Percentiles rank a stretch among this genome's conserved stretches.
Evolutionary conservation across 2,113 vertebrate species (phyloP).

Genomic region (Noturus placidus): DNA sequence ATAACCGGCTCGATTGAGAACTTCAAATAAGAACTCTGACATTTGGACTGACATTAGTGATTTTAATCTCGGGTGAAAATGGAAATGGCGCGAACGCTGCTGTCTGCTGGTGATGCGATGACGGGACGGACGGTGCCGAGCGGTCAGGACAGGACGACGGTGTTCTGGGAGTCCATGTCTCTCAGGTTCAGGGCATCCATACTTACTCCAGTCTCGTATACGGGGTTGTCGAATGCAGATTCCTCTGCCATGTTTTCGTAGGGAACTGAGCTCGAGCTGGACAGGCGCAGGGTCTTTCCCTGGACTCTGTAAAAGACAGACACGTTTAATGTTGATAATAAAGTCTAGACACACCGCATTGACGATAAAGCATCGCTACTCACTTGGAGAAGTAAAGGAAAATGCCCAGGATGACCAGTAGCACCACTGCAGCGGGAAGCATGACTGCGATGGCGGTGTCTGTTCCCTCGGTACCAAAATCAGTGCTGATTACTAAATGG

Average conservation of each 20-base stretch:
- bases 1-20: not conserved
- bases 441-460: slow-evolving; percentile 85
- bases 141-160: slow-evolving; percentile 73
- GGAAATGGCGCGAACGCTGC: slow-evolving; percentile 29
- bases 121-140: slow-evolving; percentile 17
- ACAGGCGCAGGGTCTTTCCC: slow-evolving; percentile 82
- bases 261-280: slow-evolving; percentile 73
- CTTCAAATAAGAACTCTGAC: not conserved
- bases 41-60: not conserved
- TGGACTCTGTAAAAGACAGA: slow-evolving; percentile 75
- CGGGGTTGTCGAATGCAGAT: slow-evolving; percentile 91
- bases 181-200: slow-evolving; percentile 68
- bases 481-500: slow-evolving; percentile 75
- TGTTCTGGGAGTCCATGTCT: slow-evolving; percentile 72
- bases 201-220: slow-evolving; percentile 96
- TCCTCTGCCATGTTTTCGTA: slow-evolving; percentile 93
- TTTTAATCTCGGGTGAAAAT: not conserved
- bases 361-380: slow-evolving; percentile 52
- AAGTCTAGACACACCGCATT: not conserved
- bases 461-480: slow-evolving; percentile 76
- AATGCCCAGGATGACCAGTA: slow-evolving; percentile 80
- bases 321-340: too few species aligned
- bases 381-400: slow-evolving; percentile 93
- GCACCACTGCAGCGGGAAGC: slow-evolving; percentile 81
- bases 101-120: slow-evolving; percentile 65